These are phyloP conservation scores for Drosophila parvula DNA, from an alignment of 1,140 invertebrate species.

Conservation along the genomic window DNA sequence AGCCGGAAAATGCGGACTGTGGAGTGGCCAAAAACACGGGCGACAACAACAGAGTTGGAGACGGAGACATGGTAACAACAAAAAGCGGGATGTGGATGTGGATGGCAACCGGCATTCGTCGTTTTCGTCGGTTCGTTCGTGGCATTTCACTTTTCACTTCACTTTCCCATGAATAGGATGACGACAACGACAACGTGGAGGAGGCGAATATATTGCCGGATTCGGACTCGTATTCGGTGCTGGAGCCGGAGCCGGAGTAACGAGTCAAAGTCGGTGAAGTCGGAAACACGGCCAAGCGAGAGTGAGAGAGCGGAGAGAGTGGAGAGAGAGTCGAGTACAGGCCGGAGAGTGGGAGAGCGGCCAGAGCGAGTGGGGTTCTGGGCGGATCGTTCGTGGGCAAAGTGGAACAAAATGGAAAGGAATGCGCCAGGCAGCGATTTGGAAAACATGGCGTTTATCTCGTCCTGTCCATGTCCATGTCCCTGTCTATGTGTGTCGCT, in stretches of 20 bases:
- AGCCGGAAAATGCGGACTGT: conserved; percentile 32
- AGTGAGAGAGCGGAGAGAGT: conserved; percentile 58
- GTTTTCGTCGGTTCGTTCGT: conserved; percentile 38
- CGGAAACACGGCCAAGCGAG: conserved; percentile 74
- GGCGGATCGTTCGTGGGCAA: conserved; percentile 57
- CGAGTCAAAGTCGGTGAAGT: conserved; percentile 80
- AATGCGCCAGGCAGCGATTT: conserved; percentile 67
- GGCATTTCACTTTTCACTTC: conserved; percentile 83
- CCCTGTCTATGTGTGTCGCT: conserved; percentile 62
- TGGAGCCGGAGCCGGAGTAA: conserved; percentile 66
- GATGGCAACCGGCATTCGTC: conserved; percentile 61
- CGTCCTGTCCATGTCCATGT: conserved; percentile 35
- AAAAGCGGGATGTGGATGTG: conserved; percentile 28
- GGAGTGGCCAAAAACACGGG: conserved; percentile 41
- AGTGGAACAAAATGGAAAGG: conserved; percentile 81
- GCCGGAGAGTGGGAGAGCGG: conserved; percentile 20
- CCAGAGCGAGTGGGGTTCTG: conserved; percentile 33
- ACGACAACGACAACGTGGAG: conserved; percentile 51
- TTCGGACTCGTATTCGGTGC: conserved; percentile 21
- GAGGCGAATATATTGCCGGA: conserved; percentile 45
- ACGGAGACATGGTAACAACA: conserved; percentile 53
- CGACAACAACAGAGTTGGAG: conserved; percentile 7
- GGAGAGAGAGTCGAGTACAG: conserved; percentile 26
- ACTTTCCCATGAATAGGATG: conserved; percentile 75
- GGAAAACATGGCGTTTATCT: conserved; percentile 63